phyloP scores from a whole-genome alignment of 2,888 invertebrate genomes.

The Acanthosepion lycidas region DNA sequence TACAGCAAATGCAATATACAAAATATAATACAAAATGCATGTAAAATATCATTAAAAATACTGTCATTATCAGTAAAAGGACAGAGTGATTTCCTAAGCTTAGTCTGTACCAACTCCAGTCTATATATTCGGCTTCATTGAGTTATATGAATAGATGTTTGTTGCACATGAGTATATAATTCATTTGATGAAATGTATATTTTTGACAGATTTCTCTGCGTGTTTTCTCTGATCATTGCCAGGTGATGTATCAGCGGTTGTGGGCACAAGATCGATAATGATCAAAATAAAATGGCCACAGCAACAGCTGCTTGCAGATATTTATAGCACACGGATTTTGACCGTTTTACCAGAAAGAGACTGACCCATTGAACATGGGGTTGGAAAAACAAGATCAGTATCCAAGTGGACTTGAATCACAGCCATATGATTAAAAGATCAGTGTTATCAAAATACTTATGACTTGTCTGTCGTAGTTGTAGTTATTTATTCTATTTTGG shows the following conservation, averaged over 20 bases:
- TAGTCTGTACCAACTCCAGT: no score
- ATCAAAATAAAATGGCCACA: constrained; percentile 21
- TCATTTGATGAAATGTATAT: background rate
- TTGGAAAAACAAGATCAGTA: background rate
- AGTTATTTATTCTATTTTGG: background rate
- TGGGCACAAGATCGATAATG: background rate
- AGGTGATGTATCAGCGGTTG: background rate
- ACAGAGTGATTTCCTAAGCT: no score
- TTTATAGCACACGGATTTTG: background rate
- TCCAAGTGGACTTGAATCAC: background rate
- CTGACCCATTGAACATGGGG: background rate
- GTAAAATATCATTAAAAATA: no score
- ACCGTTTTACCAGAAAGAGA: background rate
- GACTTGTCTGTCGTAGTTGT: no score
- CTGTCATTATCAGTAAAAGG: no score
- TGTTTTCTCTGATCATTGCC: background rate
- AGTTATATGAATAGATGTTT: no score
- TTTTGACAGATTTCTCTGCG: constrained; percentile 21
- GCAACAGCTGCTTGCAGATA: constrained; percentile 12
- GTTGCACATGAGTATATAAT: background rate
- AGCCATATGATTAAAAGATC: background rate
- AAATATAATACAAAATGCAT: no score
- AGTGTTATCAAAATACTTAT: no score
- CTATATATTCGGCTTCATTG: no score
- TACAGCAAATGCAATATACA: no score